Conservation (phyloP, 2,113 vertebrate species). For the Theristicus caerulescens region DNA sequence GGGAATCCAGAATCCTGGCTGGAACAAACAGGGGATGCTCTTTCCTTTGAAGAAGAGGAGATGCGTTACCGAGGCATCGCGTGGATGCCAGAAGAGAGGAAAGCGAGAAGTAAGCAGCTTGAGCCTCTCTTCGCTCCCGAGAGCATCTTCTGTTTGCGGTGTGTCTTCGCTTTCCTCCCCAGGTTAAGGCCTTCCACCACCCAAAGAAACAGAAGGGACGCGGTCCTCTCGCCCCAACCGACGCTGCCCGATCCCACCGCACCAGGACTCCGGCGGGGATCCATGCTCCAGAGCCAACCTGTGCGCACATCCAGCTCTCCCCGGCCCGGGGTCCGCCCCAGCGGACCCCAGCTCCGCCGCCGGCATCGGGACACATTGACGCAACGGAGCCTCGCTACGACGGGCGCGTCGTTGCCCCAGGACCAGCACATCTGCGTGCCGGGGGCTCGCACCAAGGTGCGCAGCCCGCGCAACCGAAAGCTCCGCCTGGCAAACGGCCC, state of each 20-base stretch:
- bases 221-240: rapidly evolving
- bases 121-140: rapidly evolving
- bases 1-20: background rate
- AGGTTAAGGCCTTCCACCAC: background rate
- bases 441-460: background rate
- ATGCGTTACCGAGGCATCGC: background rate
- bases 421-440: background rate
- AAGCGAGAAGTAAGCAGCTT: background rate
- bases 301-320: background rate
- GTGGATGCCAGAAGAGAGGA: background rate
- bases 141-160: rapidly evolving
- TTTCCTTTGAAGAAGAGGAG: background rate
- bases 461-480: rapidly evolving
- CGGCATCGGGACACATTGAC: rapidly evolving
- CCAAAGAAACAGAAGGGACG: background rate
- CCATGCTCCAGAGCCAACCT: background rate
- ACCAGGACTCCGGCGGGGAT: background rate
- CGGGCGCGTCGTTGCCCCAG: rapidly evolving
- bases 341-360: background rate
- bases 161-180: background rate
- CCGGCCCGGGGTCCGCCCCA: rapidly evolving
- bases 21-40: background rate
- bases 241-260: background rate
- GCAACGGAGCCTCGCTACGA: rapidly evolving
- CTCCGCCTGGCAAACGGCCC: rapidly evolving